Base-by-base conservation (phyloP, 53 echinoderm and acorn worm species). In the Holothuria scabra region DNA sequence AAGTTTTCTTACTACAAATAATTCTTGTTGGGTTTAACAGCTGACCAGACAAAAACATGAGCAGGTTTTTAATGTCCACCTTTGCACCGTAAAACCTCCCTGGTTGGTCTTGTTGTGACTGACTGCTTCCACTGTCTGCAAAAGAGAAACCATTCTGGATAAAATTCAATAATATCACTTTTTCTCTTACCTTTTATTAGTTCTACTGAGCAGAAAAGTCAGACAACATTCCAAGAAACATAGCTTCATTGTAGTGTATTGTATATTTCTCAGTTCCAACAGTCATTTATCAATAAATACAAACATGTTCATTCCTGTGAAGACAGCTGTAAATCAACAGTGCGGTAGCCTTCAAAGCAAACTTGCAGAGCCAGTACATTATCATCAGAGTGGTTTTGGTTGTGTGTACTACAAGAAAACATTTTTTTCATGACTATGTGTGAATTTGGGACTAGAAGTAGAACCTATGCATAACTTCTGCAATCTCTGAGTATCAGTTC, bases 31-130 rank as follows among this genome's bases (percentile, higher is more conserved):
- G 92, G 72, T 99, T 90, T 26, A 94, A 83, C 49, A 95, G 94
- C 56, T 94, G 99, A 0, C 99, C 99, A 29, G 94, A 79, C 21
- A 99, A 81, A 76, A 99, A 99, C 35, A 89, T 90, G 1, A 91
- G 83, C 61, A 99, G 88, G 44, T 91, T 88, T 75, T 89, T 90
- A 67, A 97, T 97, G 86, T 97, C 97, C 25, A 99, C 89, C 75
- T 87, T 93, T 28, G 99, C 99, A 58, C 94, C 94, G 24, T 85
- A 89, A 70, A 93, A 81, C 25, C 66, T 46, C 24, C 81, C 74
- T 32, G 82, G 72, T 31, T 86, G 81, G 25, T 33, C 67, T 29
- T 67, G 60, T 76, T 87, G 86, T 19, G 85, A 79, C 56, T 86
- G 85, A 64, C 35, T 64, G 64, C 64, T 44, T 23, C 64, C 62